Base-by-base conservation (phyloP, 2,888 invertebrate genomes). In the Ichneumoninae sp. region DNA sequence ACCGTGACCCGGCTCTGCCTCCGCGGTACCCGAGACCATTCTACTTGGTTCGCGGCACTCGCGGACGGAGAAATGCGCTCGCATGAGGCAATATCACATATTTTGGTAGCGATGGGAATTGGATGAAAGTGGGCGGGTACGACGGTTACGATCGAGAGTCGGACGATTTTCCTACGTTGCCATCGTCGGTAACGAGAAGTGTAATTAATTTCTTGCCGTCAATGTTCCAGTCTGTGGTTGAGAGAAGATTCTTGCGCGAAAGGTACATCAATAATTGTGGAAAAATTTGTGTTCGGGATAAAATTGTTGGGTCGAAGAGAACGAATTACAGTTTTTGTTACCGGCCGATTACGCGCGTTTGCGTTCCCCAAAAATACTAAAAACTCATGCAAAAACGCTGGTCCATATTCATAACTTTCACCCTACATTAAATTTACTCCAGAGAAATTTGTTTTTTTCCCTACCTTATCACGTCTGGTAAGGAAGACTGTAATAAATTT, bases 351-450 rank as follows among this genome's bases (percentile, higher is more conserved):
- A 6, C 10, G 10, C 10, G 10, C 10, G 10, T 40, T 10, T 2
- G 2, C 10, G 2, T 40, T 3, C 54, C 7, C 19, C 1, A 8
- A 22, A 54, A 54, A 54, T 22, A 6, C 1, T 22, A 54, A 50
- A 50, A 50, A 50, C n/a, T 4, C n/a, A 50, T 50, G 50, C 50
- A 50, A n/a, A n/a, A 50, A 50, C 50, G n/a, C n/a, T 50, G 50
- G 50, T n/a, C 50, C n/a, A 50, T n/a, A 54, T 54, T 54, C 40
- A 40, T 40, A 40, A 54, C 54, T 19, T 54, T n/a, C 54, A 8
- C 40, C 8, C 40, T 40, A 8, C 40, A 40, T 40, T 4, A 40
- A 40, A 8, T 40, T 40, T 8, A 60, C 19, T 54, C 19, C 7
- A 30, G 16, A 4, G 60, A 33, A 16, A 16, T 60, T 33, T 30